A percentile compares a stretch with the other conserved stretches of the same genome.
These are phyloP conservation scores for Plecotus auritus DNA, from an alignment of 2,113 vertebrate species.

Conservation along the genomic window DNA sequence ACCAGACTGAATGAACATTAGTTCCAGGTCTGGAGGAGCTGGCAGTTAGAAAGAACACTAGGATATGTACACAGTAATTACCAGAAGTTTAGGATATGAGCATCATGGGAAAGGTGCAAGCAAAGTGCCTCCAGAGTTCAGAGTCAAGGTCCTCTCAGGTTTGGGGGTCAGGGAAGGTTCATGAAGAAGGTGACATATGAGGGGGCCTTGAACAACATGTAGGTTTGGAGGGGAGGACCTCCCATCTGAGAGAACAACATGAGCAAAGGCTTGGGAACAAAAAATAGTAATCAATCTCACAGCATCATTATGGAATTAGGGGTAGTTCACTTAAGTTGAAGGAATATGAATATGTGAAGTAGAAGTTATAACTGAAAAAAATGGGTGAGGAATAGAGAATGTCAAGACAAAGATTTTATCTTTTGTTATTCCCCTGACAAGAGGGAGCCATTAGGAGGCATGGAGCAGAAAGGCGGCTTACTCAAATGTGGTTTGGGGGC, in stretches of 20 bases:
- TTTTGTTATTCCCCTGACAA: not conserved
- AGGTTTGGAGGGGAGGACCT: not conserved
- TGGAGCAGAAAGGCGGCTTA: not conserved
- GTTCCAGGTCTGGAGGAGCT: not conserved
- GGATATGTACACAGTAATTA: not conserved
- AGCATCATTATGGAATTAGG: not conserved
- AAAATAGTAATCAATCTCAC: not conserved
- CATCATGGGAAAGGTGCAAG: not conserved
- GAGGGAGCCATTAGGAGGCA: not conserved
- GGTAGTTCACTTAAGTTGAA: not conserved
- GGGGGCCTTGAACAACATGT: not conserved
- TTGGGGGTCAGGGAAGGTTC: not conserved
- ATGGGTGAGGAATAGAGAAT: not conserved
- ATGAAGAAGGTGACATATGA: not conserved
- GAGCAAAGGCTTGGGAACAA: not conserved
- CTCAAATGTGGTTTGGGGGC: not conserved
- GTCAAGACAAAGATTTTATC: not conserved
- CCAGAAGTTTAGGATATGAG: not conserved
- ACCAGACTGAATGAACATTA: not conserved
- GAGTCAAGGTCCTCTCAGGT: not conserved
- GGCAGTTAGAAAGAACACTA: not conserved
- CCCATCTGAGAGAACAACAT: not conserved
- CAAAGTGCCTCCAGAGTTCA: not conserved
- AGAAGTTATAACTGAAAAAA: not conserved
- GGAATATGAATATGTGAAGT: not conserved